A percentile compares a stretch with the other conserved stretches of the same genome.
Evolutionary conservation across 2,888 invertebrate genomes (phyloP).

Genomic region (Amitus sp.): DNA sequence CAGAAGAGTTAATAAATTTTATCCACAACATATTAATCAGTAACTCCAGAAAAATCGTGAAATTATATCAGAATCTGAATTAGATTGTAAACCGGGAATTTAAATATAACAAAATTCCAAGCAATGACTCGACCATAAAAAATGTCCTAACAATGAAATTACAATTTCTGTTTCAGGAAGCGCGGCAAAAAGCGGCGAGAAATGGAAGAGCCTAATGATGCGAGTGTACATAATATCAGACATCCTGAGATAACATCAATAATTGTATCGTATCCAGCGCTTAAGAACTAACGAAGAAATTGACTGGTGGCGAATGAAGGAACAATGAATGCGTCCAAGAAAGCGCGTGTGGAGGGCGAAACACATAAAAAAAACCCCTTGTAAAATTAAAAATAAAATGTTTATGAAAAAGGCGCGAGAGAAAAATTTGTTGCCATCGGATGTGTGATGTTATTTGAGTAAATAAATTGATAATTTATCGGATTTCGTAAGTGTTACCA

Average conservation of each 20-base stretch:
- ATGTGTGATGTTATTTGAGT: conserved; percentile 63
- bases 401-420: conserved; percentile 30
- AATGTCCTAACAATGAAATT: too few species aligned
- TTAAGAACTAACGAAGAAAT: too few species aligned
- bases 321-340: conserved; percentile 17
- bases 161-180: conserved; percentile 46
- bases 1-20: too few species aligned
- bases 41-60: too few species aligned
- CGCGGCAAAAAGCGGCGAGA: conserved; percentile 46
- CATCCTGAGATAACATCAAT: conserved; percentile 62
- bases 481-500: conserved; percentile 47
- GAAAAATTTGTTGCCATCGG: conserved; percentile 54
- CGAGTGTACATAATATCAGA: conserved; percentile 49
- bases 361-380: conserved; percentile 44
- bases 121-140: too few species aligned
- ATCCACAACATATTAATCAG: too few species aligned
- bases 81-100: too few species aligned
- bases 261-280: conserved; percentile 45
- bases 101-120: too few species aligned
- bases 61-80: too few species aligned
- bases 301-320: neutral
- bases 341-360: conserved; percentile 19
- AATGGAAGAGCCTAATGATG: conserved; percentile 50
- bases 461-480: conserved; percentile 62
- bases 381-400: conserved; percentile 48